Conservation (phyloP, 2,113 vertebrate genomes). For the Ammospiza caudacuta region DNA sequence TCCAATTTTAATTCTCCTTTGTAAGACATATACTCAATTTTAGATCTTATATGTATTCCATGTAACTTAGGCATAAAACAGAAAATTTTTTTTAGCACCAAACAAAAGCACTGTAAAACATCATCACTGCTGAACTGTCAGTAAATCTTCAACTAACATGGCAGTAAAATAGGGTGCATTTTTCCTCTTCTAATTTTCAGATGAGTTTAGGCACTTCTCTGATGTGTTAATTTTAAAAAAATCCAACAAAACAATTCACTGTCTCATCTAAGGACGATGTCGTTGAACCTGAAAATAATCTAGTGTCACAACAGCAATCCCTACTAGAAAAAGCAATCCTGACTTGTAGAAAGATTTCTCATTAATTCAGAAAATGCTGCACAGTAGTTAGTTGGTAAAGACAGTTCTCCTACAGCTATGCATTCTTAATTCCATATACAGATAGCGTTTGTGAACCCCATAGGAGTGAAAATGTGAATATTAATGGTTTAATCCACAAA, state of each 20-base stretch:
- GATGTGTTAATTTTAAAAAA: background rate
- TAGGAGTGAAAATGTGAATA: background rate
- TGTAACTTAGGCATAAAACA: background rate
- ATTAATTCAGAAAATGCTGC: background rate
- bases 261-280: background rate
- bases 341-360: background rate
- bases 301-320: background rate
- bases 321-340: background rate
- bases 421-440: background rate
- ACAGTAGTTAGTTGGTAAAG: background rate
- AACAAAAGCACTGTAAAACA: slow-evolving; percentile 2
- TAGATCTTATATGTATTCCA: background rate
- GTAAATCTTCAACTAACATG: background rate
- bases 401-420: background rate
- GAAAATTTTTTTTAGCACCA: background rate
- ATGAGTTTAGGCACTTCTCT: background rate
- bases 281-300: background rate
- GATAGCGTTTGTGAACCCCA: background rate
- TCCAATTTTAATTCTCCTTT: background rate
- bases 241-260: background rate
- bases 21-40: background rate
- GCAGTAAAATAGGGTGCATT: background rate
- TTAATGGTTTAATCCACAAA: background rate
- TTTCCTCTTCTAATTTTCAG: background rate
- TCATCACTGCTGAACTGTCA: background rate